Conservation (phyloP, 2,797 vertebrate species). For the Squalus acanthias region DNA sequence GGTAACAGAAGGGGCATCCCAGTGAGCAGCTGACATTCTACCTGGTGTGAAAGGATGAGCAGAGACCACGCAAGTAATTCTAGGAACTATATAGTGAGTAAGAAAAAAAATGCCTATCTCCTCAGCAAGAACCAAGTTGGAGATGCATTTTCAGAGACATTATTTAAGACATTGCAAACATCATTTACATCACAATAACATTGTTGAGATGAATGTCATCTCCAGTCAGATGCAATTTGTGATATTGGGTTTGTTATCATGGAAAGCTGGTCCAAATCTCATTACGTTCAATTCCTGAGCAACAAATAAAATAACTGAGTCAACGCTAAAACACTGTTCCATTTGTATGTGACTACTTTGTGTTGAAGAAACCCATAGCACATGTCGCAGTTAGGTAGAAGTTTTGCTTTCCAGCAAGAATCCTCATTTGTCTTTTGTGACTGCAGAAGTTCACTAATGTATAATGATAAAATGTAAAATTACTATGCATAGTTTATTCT, state of each 20-base stretch:
- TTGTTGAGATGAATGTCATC: background rate
- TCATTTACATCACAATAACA: no score
- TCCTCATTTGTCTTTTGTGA: background rate
- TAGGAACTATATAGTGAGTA: no score
- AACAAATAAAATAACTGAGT: background rate
- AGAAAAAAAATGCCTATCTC: background rate
- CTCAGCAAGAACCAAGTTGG: background rate
- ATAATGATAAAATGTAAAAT: background rate
- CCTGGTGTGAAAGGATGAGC: background rate
- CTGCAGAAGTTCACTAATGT: background rate
- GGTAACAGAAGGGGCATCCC: background rate
- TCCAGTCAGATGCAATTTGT: background rate
- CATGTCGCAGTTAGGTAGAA: background rate
- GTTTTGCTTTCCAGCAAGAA: background rate
- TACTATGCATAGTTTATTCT: background rate
- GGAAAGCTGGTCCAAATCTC: background rate
- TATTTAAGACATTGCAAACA: background rate
- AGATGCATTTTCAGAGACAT: no score
- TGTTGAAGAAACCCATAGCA: background rate
- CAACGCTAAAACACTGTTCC: background rate
- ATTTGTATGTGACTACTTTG: background rate
- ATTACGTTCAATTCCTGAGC: background rate
- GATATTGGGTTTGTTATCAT: background rate
- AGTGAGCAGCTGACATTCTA: background rate
- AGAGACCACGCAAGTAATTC: no score